Evolutionary conservation across 1,140 invertebrate species (phyloP).

Genomic region (Lamellibrachia luymesi): DNA sequence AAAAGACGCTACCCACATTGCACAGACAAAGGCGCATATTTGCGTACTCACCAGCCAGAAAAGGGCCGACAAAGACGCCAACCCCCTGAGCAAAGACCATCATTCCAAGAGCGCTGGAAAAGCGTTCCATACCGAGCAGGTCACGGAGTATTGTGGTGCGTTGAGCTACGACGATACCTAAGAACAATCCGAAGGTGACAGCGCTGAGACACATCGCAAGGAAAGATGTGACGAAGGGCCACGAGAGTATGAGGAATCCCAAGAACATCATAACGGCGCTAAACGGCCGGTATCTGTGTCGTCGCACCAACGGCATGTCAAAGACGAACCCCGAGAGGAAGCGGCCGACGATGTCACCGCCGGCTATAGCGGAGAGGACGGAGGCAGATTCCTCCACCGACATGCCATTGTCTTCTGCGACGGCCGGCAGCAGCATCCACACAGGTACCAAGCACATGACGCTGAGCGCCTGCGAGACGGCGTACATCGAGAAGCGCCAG

Average conservation of each 20-base stretch:
- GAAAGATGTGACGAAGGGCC: background rate
- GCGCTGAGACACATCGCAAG: background rate
- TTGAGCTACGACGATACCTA: background rate
- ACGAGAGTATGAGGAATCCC: background rate
- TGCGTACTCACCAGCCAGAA: background rate
- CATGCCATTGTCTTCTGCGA: background rate
- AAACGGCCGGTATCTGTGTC: background rate
- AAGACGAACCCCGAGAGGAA: conserved; percentile 8
- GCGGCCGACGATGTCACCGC: conserved; percentile 16
- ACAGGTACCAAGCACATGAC: background rate
- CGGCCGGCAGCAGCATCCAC: background rate
- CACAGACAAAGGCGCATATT: too few relatives aligned
- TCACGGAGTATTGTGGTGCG: background rate
- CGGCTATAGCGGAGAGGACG: conserved; percentile 16
- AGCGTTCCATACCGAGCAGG: background rate
- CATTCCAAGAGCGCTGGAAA: background rate
- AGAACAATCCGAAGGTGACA: background rate
- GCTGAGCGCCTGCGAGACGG: background rate
- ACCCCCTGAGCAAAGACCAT: background rate
- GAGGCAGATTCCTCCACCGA: background rate
- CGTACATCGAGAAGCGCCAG: background rate
- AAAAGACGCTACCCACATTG: too few relatives aligned
- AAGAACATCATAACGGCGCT: background rate
- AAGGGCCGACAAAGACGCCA: background rate
- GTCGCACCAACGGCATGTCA: background rate